A percentile compares a stretch with the other conserved stretches of the same genome.
phyloP scores from a whole-genome alignment of 2,888 invertebrate species.

The Rhingia campestris region DNA sequence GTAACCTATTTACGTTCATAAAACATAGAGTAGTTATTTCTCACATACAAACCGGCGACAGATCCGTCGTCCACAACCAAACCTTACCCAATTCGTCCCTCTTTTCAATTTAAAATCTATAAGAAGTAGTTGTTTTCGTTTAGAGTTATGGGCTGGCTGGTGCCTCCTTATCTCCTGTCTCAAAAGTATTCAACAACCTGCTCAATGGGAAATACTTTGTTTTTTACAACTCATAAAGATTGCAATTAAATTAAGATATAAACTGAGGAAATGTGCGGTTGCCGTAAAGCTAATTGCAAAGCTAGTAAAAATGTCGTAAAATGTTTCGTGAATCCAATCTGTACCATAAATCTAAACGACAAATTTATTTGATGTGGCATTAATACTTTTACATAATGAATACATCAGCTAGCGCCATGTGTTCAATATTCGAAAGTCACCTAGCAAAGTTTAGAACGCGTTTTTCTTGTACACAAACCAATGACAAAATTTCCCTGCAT shows the following conservation, averaged over 20 bases:
- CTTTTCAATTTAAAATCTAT: too few species aligned
- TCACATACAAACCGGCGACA: too few species aligned
- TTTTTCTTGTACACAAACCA: slow-evolving; percentile 23
- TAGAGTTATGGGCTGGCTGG: too few species aligned
- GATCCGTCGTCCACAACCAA: too few species aligned
- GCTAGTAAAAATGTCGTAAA: slow-evolving; percentile 43
- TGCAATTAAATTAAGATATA: slow-evolving; percentile 36
- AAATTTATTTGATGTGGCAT: slow-evolving; percentile 1
- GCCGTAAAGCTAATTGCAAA: slow-evolving; percentile 38
- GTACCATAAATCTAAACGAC: slow-evolving; percentile 11
- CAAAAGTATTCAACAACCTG: too few species aligned
- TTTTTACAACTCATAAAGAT: slow-evolving; percentile 37
- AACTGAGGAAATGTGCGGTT: slow-evolving; percentile 30
- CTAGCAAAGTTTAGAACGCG: neutral
- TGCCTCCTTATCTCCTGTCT: too few species aligned
- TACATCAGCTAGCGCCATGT: slow-evolving; percentile 9
- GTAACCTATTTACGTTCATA: too few species aligned
- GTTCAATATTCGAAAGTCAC: neutral
- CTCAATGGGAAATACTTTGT: too few species aligned
- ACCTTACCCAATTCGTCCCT: too few species aligned
- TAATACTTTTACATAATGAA: neutral
- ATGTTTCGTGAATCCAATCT: slow-evolving; percentile 24
- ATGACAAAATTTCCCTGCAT: neutral
- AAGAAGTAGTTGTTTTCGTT: too few species aligned
- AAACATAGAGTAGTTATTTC: too few species aligned